Base-by-base conservation (phyloP, 2,888 invertebrate species). In the Agrochola circellaris region DNA sequence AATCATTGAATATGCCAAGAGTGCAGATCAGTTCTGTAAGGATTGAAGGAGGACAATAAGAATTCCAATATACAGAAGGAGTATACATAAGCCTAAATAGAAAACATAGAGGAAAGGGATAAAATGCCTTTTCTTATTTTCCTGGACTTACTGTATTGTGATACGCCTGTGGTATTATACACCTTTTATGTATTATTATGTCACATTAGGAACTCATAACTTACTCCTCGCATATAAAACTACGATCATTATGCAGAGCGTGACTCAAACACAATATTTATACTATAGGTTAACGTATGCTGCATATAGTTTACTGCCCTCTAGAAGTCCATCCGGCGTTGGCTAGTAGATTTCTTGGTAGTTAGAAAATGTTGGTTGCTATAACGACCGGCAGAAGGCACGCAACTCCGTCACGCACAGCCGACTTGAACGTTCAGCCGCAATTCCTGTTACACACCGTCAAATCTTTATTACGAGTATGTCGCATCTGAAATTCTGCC, bases 381-480 rank as follows among this genome's bases (percentile, higher is more conserved):
- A 92, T 93, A 91, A 91, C 92, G 89, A 93, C 91, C 83, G 79
- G 75, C 86, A 90, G 82, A 81, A 90, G 81, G 89, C 93, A 94
- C 91, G 94, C 94, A 89, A 91, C 78, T 82, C 84, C 89, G 93
- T 93, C 93, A 94, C 92, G 93, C 93, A 87, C 91, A 88, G 90
- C 76, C 88, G 91, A 89, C 79, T 83, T 81, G 79, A 78, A 80
- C 77, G 73, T 67, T 69, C 79, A 81, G 69, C 74, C 80, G 86
- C 88, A 89, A 90, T 89, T 91, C 89, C 87, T 89, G 85, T 78
- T 87, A 84, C 77, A 82, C 88, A 74, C 79, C 83, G 82, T 84
- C 83, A 79, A 88, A 82, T 82, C 83, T 85, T 79, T 78, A 81
- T 81, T 77, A n/a, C n/a, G n/a, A n/a, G n/a, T n/a, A 72, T 77